phyloP scores from a whole-genome alignment of 2,888 invertebrate species.

The Alviniconcha strummeri region DNA sequence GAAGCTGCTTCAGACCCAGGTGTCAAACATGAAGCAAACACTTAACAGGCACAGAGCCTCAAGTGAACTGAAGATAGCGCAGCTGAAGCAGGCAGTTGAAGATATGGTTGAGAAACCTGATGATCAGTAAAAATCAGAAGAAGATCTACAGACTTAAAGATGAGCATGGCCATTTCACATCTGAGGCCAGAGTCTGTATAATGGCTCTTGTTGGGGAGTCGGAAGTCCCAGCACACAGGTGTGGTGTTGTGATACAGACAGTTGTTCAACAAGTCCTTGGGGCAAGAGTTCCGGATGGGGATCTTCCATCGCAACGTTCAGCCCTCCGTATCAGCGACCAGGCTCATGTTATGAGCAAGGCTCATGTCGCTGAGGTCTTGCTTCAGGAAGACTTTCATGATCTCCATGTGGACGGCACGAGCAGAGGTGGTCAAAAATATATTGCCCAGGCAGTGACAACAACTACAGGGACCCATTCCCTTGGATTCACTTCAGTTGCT shows the following conservation, averaged over 20 bases:
- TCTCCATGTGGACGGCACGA: no score
- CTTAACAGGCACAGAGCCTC: neutral
- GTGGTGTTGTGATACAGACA: slow-evolving; percentile 1
- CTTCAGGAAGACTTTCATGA: neutral
- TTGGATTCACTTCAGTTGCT: neutral
- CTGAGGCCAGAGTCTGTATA: neutral
- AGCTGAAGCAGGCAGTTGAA: neutral
- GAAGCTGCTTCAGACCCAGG: neutral
- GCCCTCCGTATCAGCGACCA: neutral
- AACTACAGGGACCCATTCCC: neutral
- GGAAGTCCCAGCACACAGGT: slow-evolving; percentile 9
- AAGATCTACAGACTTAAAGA: neutral
- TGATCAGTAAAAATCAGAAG: neutral
- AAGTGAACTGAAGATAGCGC: neutral
- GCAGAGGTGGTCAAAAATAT: no score
- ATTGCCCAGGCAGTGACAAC: neutral
- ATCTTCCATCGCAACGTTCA: neutral
- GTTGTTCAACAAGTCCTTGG: neutral
- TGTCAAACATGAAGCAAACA: neutral
- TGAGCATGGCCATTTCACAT: neutral
- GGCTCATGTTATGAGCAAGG: slow-evolving; percentile 4
- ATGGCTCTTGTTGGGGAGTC: neutral
- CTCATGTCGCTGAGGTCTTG: slow-evolving; percentile 3
- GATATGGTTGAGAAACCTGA: neutral
- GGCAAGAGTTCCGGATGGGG: neutral